Evolutionary conservation across 2,113 vertebrate species (phyloP), one percentile per base, ranked within the genome.

Genomic region (Bagarius yarrelli): DNA sequence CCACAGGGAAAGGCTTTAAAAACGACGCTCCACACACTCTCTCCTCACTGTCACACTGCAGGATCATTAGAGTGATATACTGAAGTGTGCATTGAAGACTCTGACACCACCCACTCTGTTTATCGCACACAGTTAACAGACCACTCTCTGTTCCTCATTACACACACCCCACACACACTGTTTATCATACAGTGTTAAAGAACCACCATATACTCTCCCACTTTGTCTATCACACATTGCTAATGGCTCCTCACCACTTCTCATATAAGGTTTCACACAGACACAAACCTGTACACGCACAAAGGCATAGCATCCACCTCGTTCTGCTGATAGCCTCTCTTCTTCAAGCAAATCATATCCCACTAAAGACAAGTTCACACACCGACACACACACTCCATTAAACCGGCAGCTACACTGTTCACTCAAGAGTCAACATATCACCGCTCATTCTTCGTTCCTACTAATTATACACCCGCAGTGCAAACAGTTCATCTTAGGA

Each of bases 71-170:
- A 2, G 55, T 70, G 61, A 80, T 80, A 55, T 53, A 80, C 53
- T 70, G 73, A 40, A 60, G 63, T 55, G 72, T 76, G 30, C 55
- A 70, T 23, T 69, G 34, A 80, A 70, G 64, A 30, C 63, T 63
- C 78, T 76, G 61, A 69, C 71, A 80, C 71, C 78, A 80, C 32
- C 59, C 72, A 80, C 61, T 67, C 47, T 55, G 61, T 83, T 34
- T 69, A 76, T 55, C 83, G 60, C 82, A 80, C 61, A 60, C 21
- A 13, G 21, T 36, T n/a, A 47, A 72, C 30, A n/a, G 16, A 5
- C 56, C 23, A n/a, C 75, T 77, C 40, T 32, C 30, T 52, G 23
- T 16, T 77, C 11, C 40, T 32, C 16, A 70, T 76, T 19, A 44
- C 25, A 61, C 27, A 19, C 50, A 59, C 34, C 0, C 66, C 66